A percentile compares a stretch with the other conserved stretches of the same genome.
These are phyloP conservation scores for Notodonta dromedarius DNA, from an alignment of 2,888 invertebrate genomes.

Conservation along the genomic window DNA sequence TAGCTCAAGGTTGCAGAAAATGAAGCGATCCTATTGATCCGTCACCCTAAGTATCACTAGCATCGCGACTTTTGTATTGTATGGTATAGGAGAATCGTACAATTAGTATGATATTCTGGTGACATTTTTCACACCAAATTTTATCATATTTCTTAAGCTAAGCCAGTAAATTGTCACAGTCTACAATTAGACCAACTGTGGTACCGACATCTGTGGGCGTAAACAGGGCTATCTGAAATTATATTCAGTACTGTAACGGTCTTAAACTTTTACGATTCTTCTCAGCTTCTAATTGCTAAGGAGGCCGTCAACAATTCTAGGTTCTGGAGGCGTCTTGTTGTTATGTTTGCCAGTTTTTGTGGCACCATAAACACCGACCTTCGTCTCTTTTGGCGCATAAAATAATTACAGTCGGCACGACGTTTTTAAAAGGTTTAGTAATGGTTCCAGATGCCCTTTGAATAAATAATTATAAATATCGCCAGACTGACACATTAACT, in stretches of 20 bases:
- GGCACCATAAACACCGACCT: slow-evolving; percentile 1
- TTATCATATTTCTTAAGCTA: background rate
- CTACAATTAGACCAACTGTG: background rate
- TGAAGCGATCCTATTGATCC: too few species aligned
- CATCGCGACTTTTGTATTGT: too few species aligned
- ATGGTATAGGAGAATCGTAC: too few species aligned
- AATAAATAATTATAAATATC: too few species aligned
- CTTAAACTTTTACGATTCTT: slow-evolving; percentile 21
- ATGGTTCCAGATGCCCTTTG: background rate
- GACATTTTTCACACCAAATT: background rate
- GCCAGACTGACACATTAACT: too few species aligned
- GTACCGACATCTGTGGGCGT: background rate
- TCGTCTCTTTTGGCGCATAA: background rate
- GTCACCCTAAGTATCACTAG: too few species aligned
- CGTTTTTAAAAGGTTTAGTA: background rate
- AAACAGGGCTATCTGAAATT: slow-evolving; percentile 17
- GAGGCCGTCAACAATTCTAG: background rate
- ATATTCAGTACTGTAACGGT: slow-evolving; percentile 10
- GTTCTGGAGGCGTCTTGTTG: background rate
- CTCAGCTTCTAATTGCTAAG: slow-evolving; percentile 5
- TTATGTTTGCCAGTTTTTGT: background rate
- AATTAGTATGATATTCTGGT: background rate
- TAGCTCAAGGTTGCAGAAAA: too few species aligned
- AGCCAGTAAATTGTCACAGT: background rate
- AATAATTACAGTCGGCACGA: background rate